Evolutionary conservation across 2,113 vertebrate species (phyloP), one percentile per base, ranked within the genome.

Genomic region (Plectropomus leopardus): DNA sequence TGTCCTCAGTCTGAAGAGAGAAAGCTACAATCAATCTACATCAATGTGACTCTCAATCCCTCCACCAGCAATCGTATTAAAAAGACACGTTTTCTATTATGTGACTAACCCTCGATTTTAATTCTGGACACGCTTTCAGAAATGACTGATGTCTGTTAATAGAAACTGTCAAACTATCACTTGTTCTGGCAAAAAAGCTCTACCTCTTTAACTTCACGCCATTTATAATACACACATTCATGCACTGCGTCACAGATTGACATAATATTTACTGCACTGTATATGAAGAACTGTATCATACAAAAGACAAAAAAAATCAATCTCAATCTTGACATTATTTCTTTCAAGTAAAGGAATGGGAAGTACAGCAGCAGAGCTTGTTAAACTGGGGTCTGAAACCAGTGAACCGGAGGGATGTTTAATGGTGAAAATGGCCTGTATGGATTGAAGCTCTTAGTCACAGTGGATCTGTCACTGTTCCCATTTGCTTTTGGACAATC

Each of bases 1-100:
- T 89, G 79, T 89, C 85, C 82, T 86, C 81, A 44, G 75, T 63
- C 68, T 88, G 64, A 64, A 81, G 76, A 47, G 53, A 77, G 34
- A 86, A 73, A 79, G 72, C 82, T 77, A 53, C 65, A 73, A 86
- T 88, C 84, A 69, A 73, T 69, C 84, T 67, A 72, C 63, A 80
- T 85, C 69, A 84, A 9, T 45, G 32, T 84, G 78, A 88, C 82
- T 79, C 61, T 70, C 55, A 59, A 70, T 60, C 74, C 73, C n/a
- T 60, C 70, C 40, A 61, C 13, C 23, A 63, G 63, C 45, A 79
- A 36, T 42, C 4, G 0, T 28, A 70, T 76, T 69, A 72, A 26
- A 78, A 71, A 81, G 32, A 66, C 68, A 78, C 13, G 5, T 68
- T 82, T 59, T 53, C 14, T 16, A 17, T 59, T 50, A n/a, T 73